A percentile compares a stretch with the other conserved stretches of the same genome.
Evolutionary conservation across 2,113 vertebrate genomes (phyloP).

Genomic region (Macrotus californicus): DNA sequence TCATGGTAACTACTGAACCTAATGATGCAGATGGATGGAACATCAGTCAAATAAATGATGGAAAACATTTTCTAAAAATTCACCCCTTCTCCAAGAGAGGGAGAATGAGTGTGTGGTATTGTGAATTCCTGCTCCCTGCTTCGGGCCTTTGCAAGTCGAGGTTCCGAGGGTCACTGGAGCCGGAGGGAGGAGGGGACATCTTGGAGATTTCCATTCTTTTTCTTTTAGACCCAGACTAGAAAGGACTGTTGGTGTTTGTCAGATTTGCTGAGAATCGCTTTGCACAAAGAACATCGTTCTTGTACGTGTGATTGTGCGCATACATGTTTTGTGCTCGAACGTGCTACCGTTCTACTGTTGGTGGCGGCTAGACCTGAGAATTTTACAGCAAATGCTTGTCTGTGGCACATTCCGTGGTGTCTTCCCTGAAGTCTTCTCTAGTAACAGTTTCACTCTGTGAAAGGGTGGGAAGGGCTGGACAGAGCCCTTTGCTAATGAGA

Average conservation of each 20-base stretch:
- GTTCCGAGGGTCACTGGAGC: conserved; percentile 21
- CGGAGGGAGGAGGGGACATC: background rate
- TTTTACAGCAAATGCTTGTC: conserved; percentile 57
- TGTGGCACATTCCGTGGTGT: background rate
- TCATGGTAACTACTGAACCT: conserved; percentile 67
- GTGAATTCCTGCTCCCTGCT: conserved; percentile 13
- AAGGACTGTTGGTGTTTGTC: conserved; percentile 52
- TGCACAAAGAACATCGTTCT: conserved; percentile 37
- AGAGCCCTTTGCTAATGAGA: conserved; percentile 29
- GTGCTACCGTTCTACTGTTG: conserved; percentile 41
- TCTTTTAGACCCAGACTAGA: conserved; percentile 42
- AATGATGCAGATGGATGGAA: conserved; percentile 60
- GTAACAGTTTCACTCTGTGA: conserved; percentile 33
- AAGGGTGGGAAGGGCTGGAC: background rate
- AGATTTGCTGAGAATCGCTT: conserved; percentile 58
- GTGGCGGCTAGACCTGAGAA: conserved; percentile 58
- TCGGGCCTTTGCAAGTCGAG: conserved; percentile 38
- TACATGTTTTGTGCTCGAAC: conserved; percentile 55
- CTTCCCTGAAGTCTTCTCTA: conserved; percentile 18
- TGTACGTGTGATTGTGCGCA: conserved; percentile 56
- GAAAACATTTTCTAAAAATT: conserved; percentile 54
- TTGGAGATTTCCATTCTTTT: conserved; percentile 53
- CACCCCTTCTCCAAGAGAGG: conserved; percentile 27
- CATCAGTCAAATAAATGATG: conserved; percentile 61
- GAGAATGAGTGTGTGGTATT: background rate